Percentiles rank a stretch among this genome's conserved stretches.
Evolutionary conservation across 2,797 vertebrate species (phyloP).

Genomic region (Centropyge bicolor): DNA sequence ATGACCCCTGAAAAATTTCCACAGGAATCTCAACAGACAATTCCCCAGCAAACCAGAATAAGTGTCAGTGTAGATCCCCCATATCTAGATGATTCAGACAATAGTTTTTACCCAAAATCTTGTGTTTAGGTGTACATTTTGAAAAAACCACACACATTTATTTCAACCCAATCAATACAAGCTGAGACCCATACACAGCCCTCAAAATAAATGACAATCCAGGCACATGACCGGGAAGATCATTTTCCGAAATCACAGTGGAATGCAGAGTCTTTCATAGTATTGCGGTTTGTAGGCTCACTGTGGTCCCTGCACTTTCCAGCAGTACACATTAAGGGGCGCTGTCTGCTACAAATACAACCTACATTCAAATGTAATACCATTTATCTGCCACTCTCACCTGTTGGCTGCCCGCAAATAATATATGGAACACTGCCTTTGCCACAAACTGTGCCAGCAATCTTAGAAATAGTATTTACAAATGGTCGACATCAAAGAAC

Average conservation of each 20-base stretch:
- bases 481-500: slow-evolving; percentile 16
- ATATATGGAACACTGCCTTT: not conserved
- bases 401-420: not conserved
- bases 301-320: slow-evolving; percentile 55
- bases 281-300: slow-evolving; percentile 26
- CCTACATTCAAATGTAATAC: slow-evolving; percentile 18
- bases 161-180: slow-evolving; percentile 58
- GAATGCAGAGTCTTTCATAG: slow-evolving; percentile 32
- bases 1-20: not conserved
- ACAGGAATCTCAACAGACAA: not conserved
- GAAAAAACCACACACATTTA: slow-evolving; percentile 51
- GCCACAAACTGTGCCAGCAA: slow-evolving; percentile 2
- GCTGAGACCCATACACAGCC: slow-evolving; percentile 35
- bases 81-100: not conserved
- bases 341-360: slow-evolving; percentile 45
- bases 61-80: not conserved
- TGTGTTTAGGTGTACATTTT: not conserved
- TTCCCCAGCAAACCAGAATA: not conserved
- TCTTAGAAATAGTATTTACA: slow-evolving; percentile 17
- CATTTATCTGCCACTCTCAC: slow-evolving; percentile 14
- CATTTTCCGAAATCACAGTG: slow-evolving; percentile 36
- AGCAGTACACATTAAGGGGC: slow-evolving; percentile 64
- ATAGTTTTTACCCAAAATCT: not conserved
- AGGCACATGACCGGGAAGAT: not conserved
- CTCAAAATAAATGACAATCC: slow-evolving; percentile 25